phyloP scores from a whole-genome alignment of 2,113 vertebrate species.

The Labeo catla region DNA sequence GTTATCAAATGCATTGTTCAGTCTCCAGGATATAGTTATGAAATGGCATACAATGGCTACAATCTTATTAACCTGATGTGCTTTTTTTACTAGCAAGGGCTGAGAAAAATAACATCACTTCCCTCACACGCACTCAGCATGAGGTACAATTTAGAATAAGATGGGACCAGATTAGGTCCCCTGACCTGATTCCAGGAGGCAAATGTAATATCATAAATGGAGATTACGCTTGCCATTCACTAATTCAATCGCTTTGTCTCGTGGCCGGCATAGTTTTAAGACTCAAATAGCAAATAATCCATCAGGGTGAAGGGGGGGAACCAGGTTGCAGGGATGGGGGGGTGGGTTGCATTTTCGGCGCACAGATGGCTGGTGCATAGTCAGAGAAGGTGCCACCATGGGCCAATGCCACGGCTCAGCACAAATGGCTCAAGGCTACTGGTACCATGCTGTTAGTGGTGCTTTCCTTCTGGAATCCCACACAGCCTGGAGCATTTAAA shows the following conservation, averaged over 20 bases:
- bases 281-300: slow-evolving; percentile 65
- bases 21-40: not conserved
- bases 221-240: slow-evolving; percentile 67
- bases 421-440: not conserved
- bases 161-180: slow-evolving; percentile 58
- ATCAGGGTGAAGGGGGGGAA: slow-evolving; percentile 44
- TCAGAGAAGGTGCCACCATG: slow-evolving; percentile 2
- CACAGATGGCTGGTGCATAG: slow-evolving; percentile 36
- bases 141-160: slow-evolving; percentile 17
- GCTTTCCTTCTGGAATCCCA: slow-evolving; percentile 24
- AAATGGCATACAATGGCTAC: slow-evolving; percentile 1
- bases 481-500: not conserved
- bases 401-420: not conserved
- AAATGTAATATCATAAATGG: slow-evolving; percentile 75
- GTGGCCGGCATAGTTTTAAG: slow-evolving; percentile 50
- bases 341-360: not conserved
- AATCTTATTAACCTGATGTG: not conserved
- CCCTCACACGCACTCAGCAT: not conserved
- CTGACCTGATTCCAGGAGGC: slow-evolving; percentile 72
- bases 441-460: slow-evolving; percentile 4
- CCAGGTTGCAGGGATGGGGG: not conserved
- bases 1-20: not conserved
- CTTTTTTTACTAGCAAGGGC: not conserved
- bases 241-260: slow-evolving; percentile 49
- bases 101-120: slow-evolving; percentile 17